phyloP scores from a whole-genome alignment of 2,113 vertebrate species.

The Apodemus sylvaticus region DNA sequence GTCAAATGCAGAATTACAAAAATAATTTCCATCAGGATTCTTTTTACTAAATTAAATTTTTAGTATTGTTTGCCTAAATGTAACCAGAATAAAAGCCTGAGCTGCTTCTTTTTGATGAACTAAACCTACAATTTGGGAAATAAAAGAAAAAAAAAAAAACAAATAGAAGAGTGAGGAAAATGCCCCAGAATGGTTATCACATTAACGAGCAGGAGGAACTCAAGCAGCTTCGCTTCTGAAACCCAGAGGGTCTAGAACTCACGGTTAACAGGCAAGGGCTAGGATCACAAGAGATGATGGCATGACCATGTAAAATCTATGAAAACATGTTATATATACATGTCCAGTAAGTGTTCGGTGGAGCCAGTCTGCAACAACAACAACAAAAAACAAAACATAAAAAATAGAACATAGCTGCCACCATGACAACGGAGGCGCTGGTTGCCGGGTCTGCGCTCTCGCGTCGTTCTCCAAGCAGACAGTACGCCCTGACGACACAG shows the following conservation, averaged over 20 bases:
- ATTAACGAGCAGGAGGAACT: constrained; percentile 40
- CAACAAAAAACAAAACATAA: not conserved
- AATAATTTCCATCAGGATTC: constrained; percentile 47
- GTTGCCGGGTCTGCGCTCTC: constrained; percentile 43
- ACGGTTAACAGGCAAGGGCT: no score
- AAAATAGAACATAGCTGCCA: constrained; percentile 45
- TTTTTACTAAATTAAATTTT: constrained; percentile 28
- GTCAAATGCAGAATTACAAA: constrained; percentile 49
- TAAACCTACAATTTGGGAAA: not conserved
- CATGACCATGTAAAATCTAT: constrained; percentile 19
- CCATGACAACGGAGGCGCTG: constrained; percentile 6
- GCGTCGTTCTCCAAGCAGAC: constrained; percentile 55
- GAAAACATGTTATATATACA: not conserved
- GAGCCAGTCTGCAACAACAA: not conserved
- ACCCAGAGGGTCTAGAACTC: not conserved
- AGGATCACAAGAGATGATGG: not conserved
- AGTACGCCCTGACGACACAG: constrained; percentile 64
- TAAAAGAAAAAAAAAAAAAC: not conserved
- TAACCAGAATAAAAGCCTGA: not conserved
- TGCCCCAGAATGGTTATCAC: not conserved
- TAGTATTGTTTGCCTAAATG: constrained; percentile 31
- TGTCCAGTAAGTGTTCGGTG: not conserved
- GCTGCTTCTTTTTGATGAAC: constrained; percentile 23
- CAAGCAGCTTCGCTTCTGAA: not conserved
- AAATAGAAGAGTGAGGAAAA: not conserved